Base-by-base conservation (phyloP, 1,140 invertebrate genomes). In the Trichonephila inaurata region DNA sequence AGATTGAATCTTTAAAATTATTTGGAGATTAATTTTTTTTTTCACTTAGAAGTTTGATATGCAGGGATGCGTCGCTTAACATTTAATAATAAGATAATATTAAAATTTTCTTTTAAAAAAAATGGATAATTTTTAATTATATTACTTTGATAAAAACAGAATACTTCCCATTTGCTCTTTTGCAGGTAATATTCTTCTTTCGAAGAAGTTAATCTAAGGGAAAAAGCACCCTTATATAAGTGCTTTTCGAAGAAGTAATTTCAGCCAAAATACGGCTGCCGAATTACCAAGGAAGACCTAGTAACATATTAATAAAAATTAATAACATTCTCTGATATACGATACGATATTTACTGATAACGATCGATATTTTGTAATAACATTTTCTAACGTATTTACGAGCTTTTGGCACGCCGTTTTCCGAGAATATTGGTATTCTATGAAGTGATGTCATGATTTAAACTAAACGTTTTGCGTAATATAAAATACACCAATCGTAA, bases 221-320 rank as follows among this genome's bases (percentile, higher is more conserved):
- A 4, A 6, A 69, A 89, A 72, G 28, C 87, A 89, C 64, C 18
- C 21, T 28, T 21, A 69, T 19, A 33, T 19, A 19, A 44, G 86
- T 64, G 33, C 61, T 40, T 85, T 2, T 2, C 8, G 18, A 64
- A 40, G 19, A 62, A 33, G 28, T 44, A 21, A 40, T 89, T 69
- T 21, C 28, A 19, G 64, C 62, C 10, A 44, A 72, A 89, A 10
- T 72, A 10, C 19, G 16, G 19, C 21, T 21, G 18, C 14, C 6
- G 19, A 66, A 18, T 66, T 89, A 89, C 14, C 18, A 1, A 89
- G 87, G 87, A 89, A 89, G 87, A 89, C 87, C 87, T 89, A 77
- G 28, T 18, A 83, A 89, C 64, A 69, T 16, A 44, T 69, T 24
- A 58, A 69, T 28, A 72, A 69, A 69, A 64, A 69, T 24, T 89